phyloP scores from a whole-genome alignment of 2,797 vertebrate genomes.

The Notamacropus eugenii region DNA sequence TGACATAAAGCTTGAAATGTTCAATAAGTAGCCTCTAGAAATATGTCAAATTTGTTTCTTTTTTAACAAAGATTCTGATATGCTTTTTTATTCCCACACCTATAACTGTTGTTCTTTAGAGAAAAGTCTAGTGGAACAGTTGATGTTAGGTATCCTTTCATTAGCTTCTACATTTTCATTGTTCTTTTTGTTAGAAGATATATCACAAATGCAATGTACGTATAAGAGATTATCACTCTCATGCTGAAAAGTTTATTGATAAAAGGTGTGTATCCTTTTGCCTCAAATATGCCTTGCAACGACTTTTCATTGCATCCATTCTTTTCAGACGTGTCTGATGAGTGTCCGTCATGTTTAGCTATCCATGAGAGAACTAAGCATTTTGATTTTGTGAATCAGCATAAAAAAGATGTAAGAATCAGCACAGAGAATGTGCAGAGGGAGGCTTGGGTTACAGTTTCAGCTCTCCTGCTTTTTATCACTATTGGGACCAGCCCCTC shows the following conservation, averaged over 20 bases:
- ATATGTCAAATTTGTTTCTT: neutral
- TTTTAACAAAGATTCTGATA: neutral
- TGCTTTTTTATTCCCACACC: neutral
- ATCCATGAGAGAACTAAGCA: neutral
- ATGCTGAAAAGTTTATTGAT: conserved; percentile 40
- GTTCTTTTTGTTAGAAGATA: conserved; percentile 31
- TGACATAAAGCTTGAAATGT: neutral
- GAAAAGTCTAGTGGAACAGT: neutral
- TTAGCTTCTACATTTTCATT: conserved; percentile 25
- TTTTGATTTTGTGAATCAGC: conserved; percentile 32
- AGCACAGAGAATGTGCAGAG: neutral
- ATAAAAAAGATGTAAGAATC: neutral
- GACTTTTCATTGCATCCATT: neutral
- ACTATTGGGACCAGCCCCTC: neutral
- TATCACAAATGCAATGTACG: neutral
- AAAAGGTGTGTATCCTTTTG: neutral
- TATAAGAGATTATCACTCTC: conserved; percentile 31
- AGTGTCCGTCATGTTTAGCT: conserved; percentile 49
- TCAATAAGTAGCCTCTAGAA: neutral
- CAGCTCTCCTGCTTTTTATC: neutral
- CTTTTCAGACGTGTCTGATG: conserved; percentile 12
- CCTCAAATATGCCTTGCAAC: conserved; percentile 44
- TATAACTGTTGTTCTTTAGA: neutral
- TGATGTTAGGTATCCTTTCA: neutral
- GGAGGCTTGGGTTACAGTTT: neutral